Evolutionary conservation across 1,140 invertebrate species (phyloP), one percentile per base, ranked within the genome.

Genomic region (Brachionus sp.): DNA sequence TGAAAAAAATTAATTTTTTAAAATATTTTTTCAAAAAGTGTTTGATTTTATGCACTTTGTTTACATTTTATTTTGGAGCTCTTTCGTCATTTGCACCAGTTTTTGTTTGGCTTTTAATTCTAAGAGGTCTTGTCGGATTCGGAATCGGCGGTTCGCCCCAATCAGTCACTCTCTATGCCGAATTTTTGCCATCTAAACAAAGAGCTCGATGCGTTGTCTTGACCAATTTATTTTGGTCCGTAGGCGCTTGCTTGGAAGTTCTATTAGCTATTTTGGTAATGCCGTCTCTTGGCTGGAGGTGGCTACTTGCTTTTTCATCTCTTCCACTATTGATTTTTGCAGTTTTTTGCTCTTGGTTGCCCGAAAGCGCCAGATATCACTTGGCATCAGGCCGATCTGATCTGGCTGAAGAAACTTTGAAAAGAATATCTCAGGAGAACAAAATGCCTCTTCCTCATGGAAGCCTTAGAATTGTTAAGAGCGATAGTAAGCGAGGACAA

Each of bases 131-230:
- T 2, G 95, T 97, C 62, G 96, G 96, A 12, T 97, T 98, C 91
- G 95, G 95, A 25, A 96, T 98, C 87, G 95, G 96, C 84, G 96
- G 95, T 89, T 94, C 95, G 35, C 95, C 95, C 83, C 96, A 98
- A 90, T 95, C 95, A 33, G 95, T 97, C 92, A 97, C 95, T n/a
- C 89, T 98, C 82, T 97, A 97, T 90, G 94, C 95, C 16, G 96
- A 98, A 90, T 97, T 97, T 91, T 90, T 98, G 70, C 95, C 95
- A 16, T 93, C 94, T 62, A 95, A 95, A 87, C 94, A 96, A 87
- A 91, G 95, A 87, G 95, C 94, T 33, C 95, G 95, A 90, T 97
- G 95, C 91, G 94, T 97, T 42, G 94, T 97, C 62, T 90, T 97
- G 84, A 91, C 97, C 83, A 95, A 98, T 91, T 94, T 96, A 91